Base-by-base conservation (phyloP, 2,888 invertebrate genomes). In the Stenoptilia bipunctidactyla region DNA sequence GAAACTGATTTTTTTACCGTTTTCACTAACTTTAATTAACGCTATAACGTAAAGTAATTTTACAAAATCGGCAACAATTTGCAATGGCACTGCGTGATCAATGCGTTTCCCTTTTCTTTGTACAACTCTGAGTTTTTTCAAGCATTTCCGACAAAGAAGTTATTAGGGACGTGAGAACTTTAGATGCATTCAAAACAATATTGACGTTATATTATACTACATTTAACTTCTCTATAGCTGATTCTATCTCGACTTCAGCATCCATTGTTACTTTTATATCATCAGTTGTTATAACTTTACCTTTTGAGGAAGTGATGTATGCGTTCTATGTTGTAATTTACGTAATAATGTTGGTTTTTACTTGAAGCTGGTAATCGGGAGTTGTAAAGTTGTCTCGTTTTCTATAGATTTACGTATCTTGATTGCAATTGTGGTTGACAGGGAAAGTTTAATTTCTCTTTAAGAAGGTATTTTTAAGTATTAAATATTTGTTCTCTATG, bases 151-250 rank as follows among this genome's bases (percentile, higher is more conserved):
- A 76, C 67, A 64, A 59, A 56, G 61, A 60, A 54, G 63, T 68
- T 75, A 80, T 75, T 80, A 80, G 59, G 79, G 68, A 83, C 80
- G 80, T 83, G 82, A 66, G 82, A 82, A 79, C 55, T 53, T 46
- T 43, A 38, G 45, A 50, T 50, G 49, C 54, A 52, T 53, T 61
- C 57, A 63, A 60, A 55, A 53, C 52, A 47, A 50, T 51, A 52
- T 51, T 56, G 56, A 55, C 65, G 51, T 51, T 59, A n/a, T 59
- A 65, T 62, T 49, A 56, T 60, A 61, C 60, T 68, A 66, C 61
- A 66, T 64, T 75, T 66, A 52, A 51, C 61, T 58, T 63, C 55
- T 51, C 58, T 55, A 52, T 35, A 48, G 50, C 46, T 47, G 61
- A 63, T 63, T 54, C 36, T 48, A 62, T 64, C 56, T 51, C 51